These are phyloP conservation scores for Pangasius sanitwongsei DNA, from an alignment of 2,797 vertebrate genomes.

Conservation along the genomic window DNA sequence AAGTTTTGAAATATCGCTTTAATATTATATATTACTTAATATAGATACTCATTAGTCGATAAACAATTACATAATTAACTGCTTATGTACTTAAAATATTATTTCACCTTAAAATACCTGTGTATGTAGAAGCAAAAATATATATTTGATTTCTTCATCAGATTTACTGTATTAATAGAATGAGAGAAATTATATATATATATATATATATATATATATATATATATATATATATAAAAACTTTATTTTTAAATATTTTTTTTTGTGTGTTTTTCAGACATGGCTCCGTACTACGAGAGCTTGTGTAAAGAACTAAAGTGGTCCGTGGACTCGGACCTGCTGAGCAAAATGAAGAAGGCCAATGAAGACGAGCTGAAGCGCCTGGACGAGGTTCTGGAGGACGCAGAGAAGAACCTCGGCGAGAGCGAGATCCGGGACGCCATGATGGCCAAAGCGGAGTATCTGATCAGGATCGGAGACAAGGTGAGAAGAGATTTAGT, in stretches of 20 bases:
- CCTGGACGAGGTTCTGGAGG: slow-evolving; percentile 89
- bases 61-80: background rate
- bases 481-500: slow-evolving; percentile 76
- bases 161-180: too few species aligned
- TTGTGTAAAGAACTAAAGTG: slow-evolving; percentile 96
- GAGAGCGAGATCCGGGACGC: slow-evolving; percentile 97
- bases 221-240: too few species aligned
- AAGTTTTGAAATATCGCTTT: background rate
- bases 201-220: too few species aligned
- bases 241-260: too few species aligned
- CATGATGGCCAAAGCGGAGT: slow-evolving; percentile 98
- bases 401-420: slow-evolving; percentile 93
- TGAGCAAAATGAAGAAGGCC: slow-evolving; percentile 94
- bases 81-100: background rate
- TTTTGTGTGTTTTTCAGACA: slow-evolving; percentile 74
- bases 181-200: too few species aligned
- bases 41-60: background rate
- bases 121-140: too few species aligned
- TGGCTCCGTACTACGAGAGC: slow-evolving; percentile 94
- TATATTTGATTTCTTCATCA: too few species aligned
- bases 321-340: slow-evolving; percentile 84
- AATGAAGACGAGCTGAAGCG: slow-evolving; percentile 94
- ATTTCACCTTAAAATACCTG: background rate
- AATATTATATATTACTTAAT: background rate
- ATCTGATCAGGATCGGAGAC: slow-evolving; percentile 93